Percentiles rank a stretch among this genome's conserved stretches.
phyloP scores from a whole-genome alignment of 2,888 invertebrate genomes.

The Tridacna crocea region DNA sequence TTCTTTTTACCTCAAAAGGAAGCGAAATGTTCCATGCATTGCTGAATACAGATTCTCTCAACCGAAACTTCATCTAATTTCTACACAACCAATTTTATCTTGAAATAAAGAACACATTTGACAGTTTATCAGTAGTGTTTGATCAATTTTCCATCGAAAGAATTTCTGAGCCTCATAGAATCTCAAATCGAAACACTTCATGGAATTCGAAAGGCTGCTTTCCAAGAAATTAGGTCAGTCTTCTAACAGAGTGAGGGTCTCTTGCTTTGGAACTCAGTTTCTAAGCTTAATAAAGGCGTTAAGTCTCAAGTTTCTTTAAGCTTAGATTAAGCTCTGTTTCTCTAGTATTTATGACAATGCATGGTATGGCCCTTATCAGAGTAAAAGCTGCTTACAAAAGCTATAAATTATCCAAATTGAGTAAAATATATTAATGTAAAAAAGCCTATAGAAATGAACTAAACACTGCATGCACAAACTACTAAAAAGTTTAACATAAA shows the following conservation, averaged over 20 bases:
- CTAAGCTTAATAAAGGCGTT: constrained; percentile 8
- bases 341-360: constrained; percentile 22
- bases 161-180: background rate
- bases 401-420: constrained; percentile 2
- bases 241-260: constrained; percentile 7
- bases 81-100: constrained; percentile 21
- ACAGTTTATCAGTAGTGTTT: constrained; percentile 22
- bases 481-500: constrained; percentile 20
- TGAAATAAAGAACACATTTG: constrained; percentile 6
- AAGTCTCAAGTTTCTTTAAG: background rate
- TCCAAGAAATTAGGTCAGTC: constrained; percentile 5
- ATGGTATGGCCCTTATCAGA: constrained; percentile 19
- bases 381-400: constrained; percentile 55
- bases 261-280: constrained; percentile 9
- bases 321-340: constrained; percentile 19
- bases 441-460: constrained; percentile 23
- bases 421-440: constrained; percentile 16
- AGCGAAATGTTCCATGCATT: constrained; percentile 23
- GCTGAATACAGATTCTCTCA: constrained; percentile 12
- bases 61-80: constrained; percentile 17
- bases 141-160: constrained; percentile 22
- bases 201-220: constrained; percentile 25
- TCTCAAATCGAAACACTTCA: constrained; percentile 19
- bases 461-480: constrained; percentile 19
- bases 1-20: background rate